Conservation (phyloP, 2,113 vertebrate species). For the Scatophagus argus region DNA sequence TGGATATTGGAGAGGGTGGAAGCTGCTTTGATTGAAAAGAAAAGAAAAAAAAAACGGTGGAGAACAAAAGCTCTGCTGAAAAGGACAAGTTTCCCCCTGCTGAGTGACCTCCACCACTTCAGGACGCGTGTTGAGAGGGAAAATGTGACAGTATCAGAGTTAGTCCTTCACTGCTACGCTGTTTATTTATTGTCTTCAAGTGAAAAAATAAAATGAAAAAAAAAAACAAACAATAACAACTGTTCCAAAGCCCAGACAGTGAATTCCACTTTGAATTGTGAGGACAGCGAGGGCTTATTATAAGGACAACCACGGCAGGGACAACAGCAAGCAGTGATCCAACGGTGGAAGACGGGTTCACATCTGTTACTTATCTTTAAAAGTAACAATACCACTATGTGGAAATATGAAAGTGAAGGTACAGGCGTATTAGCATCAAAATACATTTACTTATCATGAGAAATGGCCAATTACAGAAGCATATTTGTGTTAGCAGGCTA, state of each 20-base stretch:
- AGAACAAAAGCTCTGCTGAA: constrained; percentile 51
- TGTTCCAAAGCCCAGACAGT: neutral
- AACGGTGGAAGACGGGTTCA: neutral
- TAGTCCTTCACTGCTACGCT: neutral
- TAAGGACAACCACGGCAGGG: too few relatives aligned
- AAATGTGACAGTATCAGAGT: constrained; percentile 9
- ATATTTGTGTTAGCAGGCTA: too few relatives aligned
- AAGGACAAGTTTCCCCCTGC: constrained; percentile 43
- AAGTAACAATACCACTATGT: too few relatives aligned
- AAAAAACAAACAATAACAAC: too few relatives aligned
- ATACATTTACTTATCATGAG: too few relatives aligned
- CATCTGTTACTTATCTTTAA: neutral
- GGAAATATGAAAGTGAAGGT: neutral
- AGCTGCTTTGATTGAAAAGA: constrained; percentile 14
- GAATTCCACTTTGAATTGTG: neutral
- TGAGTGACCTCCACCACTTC: constrained; percentile 48
- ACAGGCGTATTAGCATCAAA: neutral
- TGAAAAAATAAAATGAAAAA: neutral
- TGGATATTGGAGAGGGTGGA: constrained; percentile 8
- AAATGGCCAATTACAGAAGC: too few relatives aligned
- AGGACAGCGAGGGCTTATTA: neutral
- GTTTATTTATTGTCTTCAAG: neutral
- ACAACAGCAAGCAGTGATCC: neutral
- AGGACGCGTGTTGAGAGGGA: constrained; percentile 9
- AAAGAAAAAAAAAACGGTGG: constrained; percentile 16